A percentile compares a stretch with the other conserved stretches of the same genome.
phyloP scores from a whole-genome alignment of 2,888 invertebrate species.

The Diaphora mendica region DNA sequence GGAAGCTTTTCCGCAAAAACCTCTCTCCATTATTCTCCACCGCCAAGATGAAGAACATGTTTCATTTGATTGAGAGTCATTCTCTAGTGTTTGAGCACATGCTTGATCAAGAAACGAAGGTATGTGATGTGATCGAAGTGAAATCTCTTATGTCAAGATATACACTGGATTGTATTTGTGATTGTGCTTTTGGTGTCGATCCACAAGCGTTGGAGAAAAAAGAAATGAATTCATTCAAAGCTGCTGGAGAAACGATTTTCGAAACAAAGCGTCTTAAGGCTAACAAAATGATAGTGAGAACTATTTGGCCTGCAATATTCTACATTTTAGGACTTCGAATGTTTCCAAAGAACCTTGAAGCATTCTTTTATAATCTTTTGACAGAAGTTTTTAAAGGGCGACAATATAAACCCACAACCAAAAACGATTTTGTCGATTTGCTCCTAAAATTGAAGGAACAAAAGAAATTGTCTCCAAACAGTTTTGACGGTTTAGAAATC shows the following conservation, averaged over 20 bases:
- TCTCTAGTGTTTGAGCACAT: conserved; percentile 39
- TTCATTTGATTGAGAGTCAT: conserved; percentile 52
- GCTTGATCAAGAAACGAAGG: neutral
- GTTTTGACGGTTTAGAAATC: conserved; percentile 50
- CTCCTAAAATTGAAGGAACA: conserved; percentile 58
- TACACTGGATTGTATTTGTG: conserved; percentile 66
- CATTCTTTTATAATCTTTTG: conserved; percentile 57
- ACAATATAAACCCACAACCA: conserved; percentile 45
- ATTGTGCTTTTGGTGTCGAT: conserved; percentile 20
- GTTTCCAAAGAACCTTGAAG: conserved; percentile 48
- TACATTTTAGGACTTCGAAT: conserved; percentile 55
- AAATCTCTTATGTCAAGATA: conserved; percentile 52
- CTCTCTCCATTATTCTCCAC: conserved; percentile 54
- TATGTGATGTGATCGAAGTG: conserved; percentile 39
- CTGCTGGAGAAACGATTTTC: conserved; percentile 54
- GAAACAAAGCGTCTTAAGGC: conserved; percentile 44
- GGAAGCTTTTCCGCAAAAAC: conserved; percentile 55
- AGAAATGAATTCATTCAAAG: conserved; percentile 52
- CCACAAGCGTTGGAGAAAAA: conserved; percentile 23
- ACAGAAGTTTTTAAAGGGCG: conserved; percentile 54
- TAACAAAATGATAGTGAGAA: conserved; percentile 44
- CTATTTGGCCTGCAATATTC: conserved; percentile 63
- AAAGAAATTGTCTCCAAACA: conserved; percentile 56
- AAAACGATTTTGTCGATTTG: conserved; percentile 66
- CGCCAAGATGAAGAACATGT: conserved; percentile 58